Conservation (phyloP, 2,113 vertebrate genomes). For the Pterophyllum scalare region DNA sequence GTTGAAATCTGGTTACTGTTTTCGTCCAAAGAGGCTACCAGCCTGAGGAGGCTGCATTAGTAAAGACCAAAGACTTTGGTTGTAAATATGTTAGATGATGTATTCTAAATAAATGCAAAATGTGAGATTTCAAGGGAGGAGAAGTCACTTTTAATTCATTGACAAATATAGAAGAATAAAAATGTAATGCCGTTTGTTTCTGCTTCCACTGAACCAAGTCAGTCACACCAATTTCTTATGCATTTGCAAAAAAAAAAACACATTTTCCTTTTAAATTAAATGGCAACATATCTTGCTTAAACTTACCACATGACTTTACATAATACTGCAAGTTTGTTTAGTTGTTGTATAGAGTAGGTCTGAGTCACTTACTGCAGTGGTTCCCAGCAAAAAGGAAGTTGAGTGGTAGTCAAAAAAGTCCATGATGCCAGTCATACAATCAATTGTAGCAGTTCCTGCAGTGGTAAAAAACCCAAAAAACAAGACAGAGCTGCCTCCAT, state of each 20-base stretch:
- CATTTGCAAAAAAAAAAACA: not conserved
- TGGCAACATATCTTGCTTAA: not conserved
- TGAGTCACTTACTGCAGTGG: not conserved
- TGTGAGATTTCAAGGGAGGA: not conserved
- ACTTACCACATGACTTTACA: not conserved
- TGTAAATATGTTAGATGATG: not conserved
- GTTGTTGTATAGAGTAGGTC: too few relatives aligned
- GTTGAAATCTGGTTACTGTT: conserved; percentile 18
- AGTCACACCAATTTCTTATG: not conserved
- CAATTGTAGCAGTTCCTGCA: too few relatives aligned
- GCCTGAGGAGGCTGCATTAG: not conserved
- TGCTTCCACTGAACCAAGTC: not conserved
- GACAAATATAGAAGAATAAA: not conserved
- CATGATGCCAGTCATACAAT: too few relatives aligned
- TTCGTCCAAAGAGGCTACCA: not conserved
- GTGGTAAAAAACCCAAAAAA: too few relatives aligned
- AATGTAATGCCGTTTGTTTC: not conserved
- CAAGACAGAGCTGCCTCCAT: too few relatives aligned
- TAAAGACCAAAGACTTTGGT: not conserved
- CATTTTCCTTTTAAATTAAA: not conserved
- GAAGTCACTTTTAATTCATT: not conserved
- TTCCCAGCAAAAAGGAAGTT: not conserved
- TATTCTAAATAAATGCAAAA: not conserved
- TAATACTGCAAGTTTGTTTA: not conserved
- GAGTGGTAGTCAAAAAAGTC: too few relatives aligned